These are phyloP conservation scores for Diadromus collaris DNA, from an alignment of 2,888 invertebrate species.

Conservation along the genomic window DNA sequence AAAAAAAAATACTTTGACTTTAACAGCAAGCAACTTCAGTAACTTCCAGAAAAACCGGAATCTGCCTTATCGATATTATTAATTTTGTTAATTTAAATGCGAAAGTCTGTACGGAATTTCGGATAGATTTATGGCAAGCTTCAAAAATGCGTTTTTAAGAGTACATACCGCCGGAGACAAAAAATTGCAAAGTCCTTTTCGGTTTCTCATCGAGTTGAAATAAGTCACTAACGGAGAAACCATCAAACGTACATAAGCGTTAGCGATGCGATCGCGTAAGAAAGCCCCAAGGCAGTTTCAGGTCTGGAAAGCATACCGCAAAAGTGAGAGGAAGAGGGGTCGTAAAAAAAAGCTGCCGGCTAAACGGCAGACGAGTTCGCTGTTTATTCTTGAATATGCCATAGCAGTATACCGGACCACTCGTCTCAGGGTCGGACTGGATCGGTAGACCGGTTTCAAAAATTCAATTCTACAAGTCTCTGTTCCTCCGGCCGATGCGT, in stretches of 20 bases:
- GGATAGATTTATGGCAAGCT: constrained; percentile 12
- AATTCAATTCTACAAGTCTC: constrained; percentile 36
- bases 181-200: background rate
- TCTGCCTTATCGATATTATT: background rate
- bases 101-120: constrained; percentile 1
- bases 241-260: constrained; percentile 7
- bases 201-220: constrained; percentile 5
- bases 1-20: too few relatives aligned
- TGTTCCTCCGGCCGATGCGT: background rate
- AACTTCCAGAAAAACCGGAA: too few relatives aligned
- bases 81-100: background rate
- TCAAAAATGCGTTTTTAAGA: constrained; percentile 13
- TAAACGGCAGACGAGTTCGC: constrained; percentile 17
- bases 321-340: background rate
- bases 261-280: constrained; percentile 3
- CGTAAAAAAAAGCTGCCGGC: constrained; percentile 2
- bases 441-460: constrained; percentile 49
- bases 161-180: constrained; percentile 1
- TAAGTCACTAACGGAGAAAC: background rate
- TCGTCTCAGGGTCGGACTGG: constrained; percentile 44
- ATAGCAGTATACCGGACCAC: constrained; percentile 3
- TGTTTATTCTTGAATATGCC: constrained; percentile 19
- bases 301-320: background rate
- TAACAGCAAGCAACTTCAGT: too few relatives aligned
- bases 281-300: constrained; percentile 12